These are phyloP conservation scores for Stictocephala bisonia DNA, from an alignment of 2,888 invertebrate genomes.

Conservation along the genomic window DNA sequence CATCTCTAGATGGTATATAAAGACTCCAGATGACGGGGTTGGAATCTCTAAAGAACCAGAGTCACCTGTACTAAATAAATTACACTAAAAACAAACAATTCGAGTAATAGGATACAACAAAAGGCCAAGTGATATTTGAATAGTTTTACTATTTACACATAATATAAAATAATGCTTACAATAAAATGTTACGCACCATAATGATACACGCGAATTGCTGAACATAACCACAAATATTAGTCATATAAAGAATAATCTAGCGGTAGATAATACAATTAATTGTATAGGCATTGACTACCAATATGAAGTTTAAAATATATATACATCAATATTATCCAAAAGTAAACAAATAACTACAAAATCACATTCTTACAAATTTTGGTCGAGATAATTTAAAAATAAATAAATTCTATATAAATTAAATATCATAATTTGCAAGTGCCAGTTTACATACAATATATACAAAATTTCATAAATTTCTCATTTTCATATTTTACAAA, in stretches of 20 bases:
- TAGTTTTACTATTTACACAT: constrained; percentile 49
- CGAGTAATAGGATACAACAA: too few relatives aligned
- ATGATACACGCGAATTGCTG: constrained; percentile 41
- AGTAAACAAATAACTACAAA: constrained; percentile 15
- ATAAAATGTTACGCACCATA: constrained; percentile 47
- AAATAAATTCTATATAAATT: constrained; percentile 14
- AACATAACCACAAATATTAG: constrained; percentile 42
- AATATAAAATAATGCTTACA: constrained; percentile 47
- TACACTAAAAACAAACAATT: too few relatives aligned
- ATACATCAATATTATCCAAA: constrained; percentile 7
- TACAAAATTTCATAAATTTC: constrained; percentile 30
- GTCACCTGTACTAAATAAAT: too few relatives aligned
- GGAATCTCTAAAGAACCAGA: too few relatives aligned
- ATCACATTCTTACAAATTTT: constrained; percentile 7
- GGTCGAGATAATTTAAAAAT: not conserved
- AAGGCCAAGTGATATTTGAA: constrained; percentile 21
- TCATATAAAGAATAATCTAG: constrained; percentile 43
- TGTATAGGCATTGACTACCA: constrained; percentile 40
- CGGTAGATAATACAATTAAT: constrained; percentile 30
- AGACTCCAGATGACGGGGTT: too few relatives aligned
- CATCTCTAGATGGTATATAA: too few relatives aligned
- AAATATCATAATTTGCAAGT: not conserved
- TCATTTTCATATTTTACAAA: constrained; percentile 25
- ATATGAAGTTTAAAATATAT: constrained; percentile 39
- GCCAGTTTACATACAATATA: constrained; percentile 31